Base-by-base conservation (phyloP, 1,140 invertebrate genomes). In the Helicorthomorpha holstii region DNA sequence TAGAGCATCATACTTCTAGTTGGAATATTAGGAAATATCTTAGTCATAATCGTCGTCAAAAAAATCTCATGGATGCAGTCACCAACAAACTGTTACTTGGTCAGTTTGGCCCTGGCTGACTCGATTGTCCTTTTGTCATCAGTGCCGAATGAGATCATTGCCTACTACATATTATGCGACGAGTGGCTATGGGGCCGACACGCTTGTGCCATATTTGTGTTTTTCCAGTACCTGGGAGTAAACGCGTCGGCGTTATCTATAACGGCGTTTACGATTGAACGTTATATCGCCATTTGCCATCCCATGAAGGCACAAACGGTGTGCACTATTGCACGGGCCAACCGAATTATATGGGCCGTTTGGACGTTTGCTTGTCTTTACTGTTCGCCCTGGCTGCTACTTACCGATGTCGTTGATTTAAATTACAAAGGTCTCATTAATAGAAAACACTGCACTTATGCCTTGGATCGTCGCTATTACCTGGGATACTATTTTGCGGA, bases 161-260 rank as follows among this genome's bases (percentile, higher is more conserved):
- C 69, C 52, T 75, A 81, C 56, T 77, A 78, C 50, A 58, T 74
- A 14, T 61, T 74, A 19, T 68, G 69, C 3, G 71, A 72, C 56
- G 67, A 74, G 45, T 80, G 75, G 69, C 66, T 77, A 16, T 76
- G 75, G 66, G 79, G 79, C 1, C 61, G 68, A 14, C 59, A 70
- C 2, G 73, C 75, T 23, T 81, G 79, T 60, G 68, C 72, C 0
- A 51, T 78, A 4, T 69, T 79, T 50, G 69, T 79, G n/a, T 82
- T 80, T 59, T 63, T 74, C 2, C 77, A 80, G 57, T 76, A 79
- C 62, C 63, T 80, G 10, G 81, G 80, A 2, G 79, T 83, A 52
- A 82, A 83, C 61, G 76, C 73, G 21, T 79, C 76, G 0, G 75
- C 77, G 0, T 62, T 80, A 24, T 77, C 74, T 26, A 74, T 81